These are phyloP conservation scores for Epizoanthus ramosus DNA, from an alignment of 92 coral and sea anemone species.

Conservation along the genomic window DNA sequence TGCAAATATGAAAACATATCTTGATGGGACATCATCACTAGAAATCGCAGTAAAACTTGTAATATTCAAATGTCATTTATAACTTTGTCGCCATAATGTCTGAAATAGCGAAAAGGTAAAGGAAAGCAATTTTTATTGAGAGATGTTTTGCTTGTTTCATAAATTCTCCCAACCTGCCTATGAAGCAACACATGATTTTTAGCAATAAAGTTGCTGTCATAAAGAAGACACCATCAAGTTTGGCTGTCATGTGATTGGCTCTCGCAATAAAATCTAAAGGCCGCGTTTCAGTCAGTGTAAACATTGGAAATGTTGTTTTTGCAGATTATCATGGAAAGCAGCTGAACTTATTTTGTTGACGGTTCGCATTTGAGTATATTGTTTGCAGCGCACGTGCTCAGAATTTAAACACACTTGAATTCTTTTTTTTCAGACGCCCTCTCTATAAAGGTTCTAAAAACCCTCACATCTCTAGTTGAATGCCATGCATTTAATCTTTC, in stretches of 20 bases:
- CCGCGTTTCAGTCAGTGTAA: constrained; percentile 80
- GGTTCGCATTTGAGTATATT: constrained; percentile 13
- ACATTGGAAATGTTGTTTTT: constrained; percentile 90
- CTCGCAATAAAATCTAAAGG: constrained; percentile 54
- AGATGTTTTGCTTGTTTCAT: constrained; percentile 1
- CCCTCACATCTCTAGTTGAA: background rate
- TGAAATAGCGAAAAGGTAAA: background rate
- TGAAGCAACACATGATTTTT: constrained; percentile 83
- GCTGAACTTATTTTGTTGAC: constrained; percentile 61
- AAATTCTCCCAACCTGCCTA: constrained; percentile 75
- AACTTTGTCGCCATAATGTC: background rate
- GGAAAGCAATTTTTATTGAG: constrained; percentile 15
- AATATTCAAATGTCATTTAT: background rate
- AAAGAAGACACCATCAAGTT: constrained; percentile 73
- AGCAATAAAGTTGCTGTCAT: constrained; percentile 69
- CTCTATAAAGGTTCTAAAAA: background rate
- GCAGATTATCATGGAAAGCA: constrained; percentile 65
- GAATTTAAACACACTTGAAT: constrained; percentile 1
- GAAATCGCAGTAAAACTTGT: background rate
- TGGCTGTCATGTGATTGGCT: constrained; percentile 68
- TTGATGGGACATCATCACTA: background rate
- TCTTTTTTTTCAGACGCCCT: background rate
- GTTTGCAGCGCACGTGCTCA: constrained; percentile 32
- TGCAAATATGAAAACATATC: background rate
- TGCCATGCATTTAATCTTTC: background rate